Evolutionary conservation across 2,888 invertebrate species (phyloP), one percentile per base, ranked within the genome.

Genomic region (Lepetodrilus schrolli): DNA sequence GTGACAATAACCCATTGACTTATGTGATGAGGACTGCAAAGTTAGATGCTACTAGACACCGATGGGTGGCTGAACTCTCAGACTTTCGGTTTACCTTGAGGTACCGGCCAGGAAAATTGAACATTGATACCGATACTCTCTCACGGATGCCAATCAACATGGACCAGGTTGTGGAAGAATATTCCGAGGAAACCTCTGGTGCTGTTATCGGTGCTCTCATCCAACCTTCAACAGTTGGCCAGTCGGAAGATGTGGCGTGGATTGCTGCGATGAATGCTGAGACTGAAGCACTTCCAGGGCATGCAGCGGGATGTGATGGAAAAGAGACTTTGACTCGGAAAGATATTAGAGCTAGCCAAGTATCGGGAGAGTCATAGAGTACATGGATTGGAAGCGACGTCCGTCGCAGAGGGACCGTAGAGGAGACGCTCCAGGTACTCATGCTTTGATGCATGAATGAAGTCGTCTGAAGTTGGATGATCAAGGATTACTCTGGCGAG

Each of bases 91-190:
- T 50, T 74, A 30, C 21, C n/a, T 43, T 68, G 20, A 68, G 50
- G 13, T 73, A 73, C 21, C 66, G 50, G 43, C 50, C 73, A 34
- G 73, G 73, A 13, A 73, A 21, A 10, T 47, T 37, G 5, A 68
- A 73, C 47, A 38, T 26, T n/a, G 73, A 68, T 50, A 51, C 73
- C 0, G 73, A 73, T 38, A 50, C 47, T 20, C 34, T 74, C 20
- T 74, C 74, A 23, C 36, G 74, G 30, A 47, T 74, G 70, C 74
- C 71, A 36, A n/a, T 71, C 5, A 48, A 70, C 23, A 66, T 74
- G n/a, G 37, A 66, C 10, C 37, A 43, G 17, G 43, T 43, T 48
- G 66, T 70, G 71, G 3, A 38, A 8, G 34, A 58, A 26, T 71
- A 66, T 13, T 66, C 66, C 20, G 70, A 71, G 20, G n/a, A 13